Evolutionary conservation across 2,888 invertebrate genomes (phyloP).

Genomic region (Caenorhabditis japonica): DNA sequence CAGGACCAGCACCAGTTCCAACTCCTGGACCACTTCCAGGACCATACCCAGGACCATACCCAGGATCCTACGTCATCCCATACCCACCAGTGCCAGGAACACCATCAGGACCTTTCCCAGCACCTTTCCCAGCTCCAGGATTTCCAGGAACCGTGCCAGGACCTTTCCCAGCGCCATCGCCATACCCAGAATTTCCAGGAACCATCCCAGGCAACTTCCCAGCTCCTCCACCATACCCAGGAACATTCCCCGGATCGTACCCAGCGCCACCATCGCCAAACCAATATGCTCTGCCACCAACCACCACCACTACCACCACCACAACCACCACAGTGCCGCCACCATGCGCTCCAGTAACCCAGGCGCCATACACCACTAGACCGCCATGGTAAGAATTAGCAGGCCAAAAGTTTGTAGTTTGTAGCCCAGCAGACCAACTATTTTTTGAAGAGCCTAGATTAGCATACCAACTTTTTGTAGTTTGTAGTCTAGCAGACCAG

Average conservation of each 20-base stretch:
- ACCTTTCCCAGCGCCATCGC: neutral
- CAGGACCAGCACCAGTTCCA: neutral
- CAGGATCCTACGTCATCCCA: neutral
- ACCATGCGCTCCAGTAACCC: neutral
- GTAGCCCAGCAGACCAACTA: too few relatives aligned
- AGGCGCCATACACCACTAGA: constrained; percentile 8
- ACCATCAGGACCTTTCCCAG: neutral
- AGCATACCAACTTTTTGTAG: too few relatives aligned
- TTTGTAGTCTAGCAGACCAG: too few relatives aligned
- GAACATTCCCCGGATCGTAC: neutral
- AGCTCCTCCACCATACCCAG: neutral
- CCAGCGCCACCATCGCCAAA: neutral
- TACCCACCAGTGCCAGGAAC: neutral
- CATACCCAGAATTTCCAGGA: neutral
- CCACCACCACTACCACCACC: constrained; percentile 2
- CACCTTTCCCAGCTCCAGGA: neutral
- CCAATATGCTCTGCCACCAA: neutral
- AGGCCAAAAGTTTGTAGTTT: too few relatives aligned
- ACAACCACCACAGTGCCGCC: neutral
- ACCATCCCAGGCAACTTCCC: neutral
- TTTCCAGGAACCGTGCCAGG: constrained; percentile 1
- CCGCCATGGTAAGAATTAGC: constrained; percentile 35
- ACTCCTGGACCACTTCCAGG: neutral
- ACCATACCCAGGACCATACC: constrained; percentile 7
- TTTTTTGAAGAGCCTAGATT: too few relatives aligned